phyloP scores from a whole-genome alignment of 1,140 invertebrate genomes.

The Drosophila orena region DNA sequence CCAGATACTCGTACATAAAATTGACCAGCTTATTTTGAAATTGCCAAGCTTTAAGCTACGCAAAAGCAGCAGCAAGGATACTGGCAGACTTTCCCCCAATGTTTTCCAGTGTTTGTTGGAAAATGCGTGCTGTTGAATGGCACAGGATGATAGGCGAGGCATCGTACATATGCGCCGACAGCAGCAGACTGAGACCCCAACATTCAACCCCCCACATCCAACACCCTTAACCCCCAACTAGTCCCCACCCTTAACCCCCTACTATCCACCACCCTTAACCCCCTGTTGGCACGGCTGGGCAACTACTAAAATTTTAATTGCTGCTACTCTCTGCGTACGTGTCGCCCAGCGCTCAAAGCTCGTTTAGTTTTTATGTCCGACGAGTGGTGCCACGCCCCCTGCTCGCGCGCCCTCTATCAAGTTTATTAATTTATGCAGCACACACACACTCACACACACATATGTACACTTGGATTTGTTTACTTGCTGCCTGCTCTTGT shows the following conservation, averaged over 20 bases:
- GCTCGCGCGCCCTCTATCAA: constrained; percentile 47
- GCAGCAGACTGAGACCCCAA: background rate
- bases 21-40: background rate
- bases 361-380: constrained; percentile 72
- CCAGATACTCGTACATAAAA: no score
- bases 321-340: constrained; percentile 72
- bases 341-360: constrained; percentile 63
- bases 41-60: background rate
- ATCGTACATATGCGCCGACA: constrained; percentile 56
- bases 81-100: background rate
- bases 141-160: constrained; percentile 33
- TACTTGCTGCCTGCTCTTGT: constrained; percentile 51
- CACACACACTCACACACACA: no score
- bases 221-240: background rate
- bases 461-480: constrained; percentile 35
- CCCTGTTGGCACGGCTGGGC: constrained; percentile 30
- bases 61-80: background rate
- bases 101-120: constrained; percentile 39
- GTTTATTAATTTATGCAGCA: constrained; percentile 81
- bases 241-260: background rate
- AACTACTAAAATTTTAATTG: constrained; percentile 80
- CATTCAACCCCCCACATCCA: no score
- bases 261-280: background rate
- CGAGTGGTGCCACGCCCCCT: constrained; percentile 9
- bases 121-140: constrained; percentile 56